phyloP scores from a whole-genome alignment of 2,888 invertebrate species.

The Sphaerophoria rueppellii region DNA sequence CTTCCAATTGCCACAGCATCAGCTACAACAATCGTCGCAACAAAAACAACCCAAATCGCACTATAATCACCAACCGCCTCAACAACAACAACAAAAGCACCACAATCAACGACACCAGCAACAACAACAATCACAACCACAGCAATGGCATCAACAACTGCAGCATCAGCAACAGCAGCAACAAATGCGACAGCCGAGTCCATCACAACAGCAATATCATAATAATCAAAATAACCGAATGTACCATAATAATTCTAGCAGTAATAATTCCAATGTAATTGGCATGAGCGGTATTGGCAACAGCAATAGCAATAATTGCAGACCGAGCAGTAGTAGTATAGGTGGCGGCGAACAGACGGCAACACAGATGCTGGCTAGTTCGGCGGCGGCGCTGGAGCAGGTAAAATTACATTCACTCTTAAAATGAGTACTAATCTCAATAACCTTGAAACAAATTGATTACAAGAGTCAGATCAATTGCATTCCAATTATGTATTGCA shows the following conservation, averaged over 20 bases:
- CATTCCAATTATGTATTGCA: not conserved
- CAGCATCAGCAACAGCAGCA: constrained; percentile 74
- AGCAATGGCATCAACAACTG: constrained; percentile 76
- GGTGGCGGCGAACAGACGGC: constrained; percentile 76
- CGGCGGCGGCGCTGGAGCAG: constrained; percentile 79
- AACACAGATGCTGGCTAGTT: constrained; percentile 78
- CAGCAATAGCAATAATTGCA: constrained; percentile 58
- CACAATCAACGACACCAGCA: constrained; percentile 59
- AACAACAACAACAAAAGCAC: constrained; percentile 76
- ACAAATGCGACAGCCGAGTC: constrained; percentile 59
- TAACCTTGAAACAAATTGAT: not conserved
- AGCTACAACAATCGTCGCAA: constrained; percentile 69
- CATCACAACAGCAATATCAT: constrained; percentile 72
- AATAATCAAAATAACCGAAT: constrained; percentile 71
- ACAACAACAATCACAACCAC: constrained; percentile 73
- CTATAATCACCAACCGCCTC: constrained; percentile 74
- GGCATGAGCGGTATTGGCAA: constrained; percentile 52
- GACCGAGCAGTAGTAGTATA: constrained; percentile 60
- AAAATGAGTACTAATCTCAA: not conserved
- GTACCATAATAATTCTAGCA: constrained; percentile 70
- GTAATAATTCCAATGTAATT: constrained; percentile 64
- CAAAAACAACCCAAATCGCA: constrained; percentile 77
- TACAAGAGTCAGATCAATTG: not conserved
- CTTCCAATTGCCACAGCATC: constrained; percentile 75
- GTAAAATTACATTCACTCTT: constrained; percentile 69